phyloP scores from a whole-genome alignment of 2,888 invertebrate species.

The Cryptocephalus moraei region DNA sequence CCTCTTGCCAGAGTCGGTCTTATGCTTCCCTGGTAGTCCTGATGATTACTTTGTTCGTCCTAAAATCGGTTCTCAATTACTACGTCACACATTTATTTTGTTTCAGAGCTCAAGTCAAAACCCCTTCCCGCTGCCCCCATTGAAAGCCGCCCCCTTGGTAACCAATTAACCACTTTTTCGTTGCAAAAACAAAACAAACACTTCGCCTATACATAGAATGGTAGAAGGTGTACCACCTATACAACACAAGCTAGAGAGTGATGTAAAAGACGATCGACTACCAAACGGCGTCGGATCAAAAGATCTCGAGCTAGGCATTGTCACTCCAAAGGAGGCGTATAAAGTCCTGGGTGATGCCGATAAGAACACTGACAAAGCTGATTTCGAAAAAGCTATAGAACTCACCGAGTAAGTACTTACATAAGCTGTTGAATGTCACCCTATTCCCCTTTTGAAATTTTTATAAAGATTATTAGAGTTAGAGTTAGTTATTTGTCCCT shows the following conservation, averaged over 20 bases:
- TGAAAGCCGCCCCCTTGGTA: constrained; percentile 28
- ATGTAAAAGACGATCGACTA: constrained; percentile 78
- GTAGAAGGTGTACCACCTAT: constrained; percentile 79
- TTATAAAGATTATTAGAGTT: no score
- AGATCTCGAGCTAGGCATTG: constrained; percentile 40
- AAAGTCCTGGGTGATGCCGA: constrained; percentile 48
- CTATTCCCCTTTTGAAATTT: no score
- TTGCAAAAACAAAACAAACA: constrained; percentile 18
- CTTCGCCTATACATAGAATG: constrained; percentile 58
- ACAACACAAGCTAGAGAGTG: constrained; percentile 65
- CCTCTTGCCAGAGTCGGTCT: no score
- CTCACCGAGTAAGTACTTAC: constrained; percentile 41
- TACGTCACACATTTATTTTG: constrained; percentile 3
- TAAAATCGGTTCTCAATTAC: no score
- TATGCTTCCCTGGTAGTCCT: no score
- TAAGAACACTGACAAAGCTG: constrained; percentile 57
- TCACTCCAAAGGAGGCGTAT: constrained; percentile 19
- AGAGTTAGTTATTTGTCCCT: no score
- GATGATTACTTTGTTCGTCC: no score
- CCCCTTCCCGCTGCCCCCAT: constrained; percentile 31
- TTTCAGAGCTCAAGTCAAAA: constrained; percentile 29
- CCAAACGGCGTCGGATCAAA: constrained; percentile 68
- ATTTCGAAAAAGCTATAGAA: constrained; percentile 82
- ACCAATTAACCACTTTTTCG: constrained; percentile 11
- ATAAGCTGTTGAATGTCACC: no score